These are phyloP conservation scores for Prosopocoilus inquinatus DNA, from an alignment of 2,888 invertebrate species.

Conservation along the genomic window DNA sequence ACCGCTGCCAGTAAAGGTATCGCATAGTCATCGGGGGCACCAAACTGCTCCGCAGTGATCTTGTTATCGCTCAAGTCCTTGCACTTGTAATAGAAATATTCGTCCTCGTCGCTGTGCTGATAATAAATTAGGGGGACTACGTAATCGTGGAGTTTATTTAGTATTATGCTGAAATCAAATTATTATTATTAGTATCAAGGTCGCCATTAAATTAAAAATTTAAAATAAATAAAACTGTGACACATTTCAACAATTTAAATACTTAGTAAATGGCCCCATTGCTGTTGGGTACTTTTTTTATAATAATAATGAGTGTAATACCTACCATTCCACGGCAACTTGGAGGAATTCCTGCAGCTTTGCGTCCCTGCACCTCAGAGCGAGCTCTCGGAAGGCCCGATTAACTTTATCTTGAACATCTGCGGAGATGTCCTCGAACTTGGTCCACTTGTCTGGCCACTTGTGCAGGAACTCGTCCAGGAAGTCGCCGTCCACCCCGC, in stretches of 20 bases:
- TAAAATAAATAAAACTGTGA: no score
- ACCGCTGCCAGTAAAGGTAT: conserved; percentile 50
- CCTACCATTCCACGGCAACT: conserved; percentile 16
- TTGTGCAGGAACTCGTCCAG: conserved; percentile 6
- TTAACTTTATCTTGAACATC: conserved; percentile 13
- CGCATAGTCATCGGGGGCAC: conserved; percentile 46
- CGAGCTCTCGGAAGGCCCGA: conserved; percentile 5
- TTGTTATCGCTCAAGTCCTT: conserved; percentile 41
- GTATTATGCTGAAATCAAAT: conserved; percentile 22
- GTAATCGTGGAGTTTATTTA: conserved; percentile 41
- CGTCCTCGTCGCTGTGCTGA: conserved; percentile 40
- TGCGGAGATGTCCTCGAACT: conserved; percentile 12
- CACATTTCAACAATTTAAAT: no score
- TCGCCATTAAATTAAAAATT: not conserved
- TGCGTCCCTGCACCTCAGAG: not conserved
- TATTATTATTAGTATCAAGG: not conserved
- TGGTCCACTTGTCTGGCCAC: conserved; percentile 11
- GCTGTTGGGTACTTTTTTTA: no score
- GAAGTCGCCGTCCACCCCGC: conserved; percentile 6
- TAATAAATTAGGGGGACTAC: conserved; percentile 42
- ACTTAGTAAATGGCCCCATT: no score
- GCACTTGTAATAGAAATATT: conserved; percentile 42
- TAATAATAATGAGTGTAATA: no score
- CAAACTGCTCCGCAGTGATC: conserved; percentile 48
- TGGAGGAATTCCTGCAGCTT: conserved; percentile 8